Percentiles rank a stretch among this genome's conserved stretches.
phyloP scores from a whole-genome alignment of 2,797 vertebrate species.

The Rhynchonycteris naso region DNA sequence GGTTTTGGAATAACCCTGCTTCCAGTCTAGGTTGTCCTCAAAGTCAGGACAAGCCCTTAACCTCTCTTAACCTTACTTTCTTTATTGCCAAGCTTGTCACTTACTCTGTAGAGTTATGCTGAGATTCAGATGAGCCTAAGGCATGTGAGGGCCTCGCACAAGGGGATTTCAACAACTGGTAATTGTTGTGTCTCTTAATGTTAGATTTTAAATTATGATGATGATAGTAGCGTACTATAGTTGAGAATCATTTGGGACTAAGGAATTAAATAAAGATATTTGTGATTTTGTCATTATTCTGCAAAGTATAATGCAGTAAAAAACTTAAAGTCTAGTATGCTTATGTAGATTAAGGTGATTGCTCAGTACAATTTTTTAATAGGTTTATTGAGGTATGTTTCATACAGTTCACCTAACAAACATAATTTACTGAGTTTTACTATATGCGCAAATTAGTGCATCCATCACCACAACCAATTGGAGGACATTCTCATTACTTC shows the following conservation, averaged over 20 bases:
- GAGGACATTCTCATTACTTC: not conserved
- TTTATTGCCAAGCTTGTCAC: not conserved
- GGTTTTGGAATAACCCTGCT: not conserved
- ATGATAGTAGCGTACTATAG: not conserved
- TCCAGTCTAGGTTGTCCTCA: not conserved
- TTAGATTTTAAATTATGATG: not conserved
- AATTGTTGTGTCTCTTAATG: not conserved
- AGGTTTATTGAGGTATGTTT: not conserved
- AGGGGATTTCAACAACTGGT: not conserved
- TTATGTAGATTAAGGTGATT: not conserved
- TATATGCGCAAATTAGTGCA: not conserved
- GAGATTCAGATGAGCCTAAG: not conserved
- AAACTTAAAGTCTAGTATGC: not conserved
- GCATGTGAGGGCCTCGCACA: not conserved
- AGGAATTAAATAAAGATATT: not conserved
- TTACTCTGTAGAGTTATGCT: not conserved
- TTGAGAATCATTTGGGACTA: not conserved
- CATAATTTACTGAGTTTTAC: not conserved
- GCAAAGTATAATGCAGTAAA: not conserved
- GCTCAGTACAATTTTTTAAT: not conserved
- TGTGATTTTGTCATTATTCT: not conserved
- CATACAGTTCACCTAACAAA: not conserved
- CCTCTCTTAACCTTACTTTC: not conserved
- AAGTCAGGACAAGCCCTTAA: not conserved
- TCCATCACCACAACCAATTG: not conserved